phyloP scores from a whole-genome alignment of 2,797 vertebrate species.

The Eulemur albifrons region DNA sequence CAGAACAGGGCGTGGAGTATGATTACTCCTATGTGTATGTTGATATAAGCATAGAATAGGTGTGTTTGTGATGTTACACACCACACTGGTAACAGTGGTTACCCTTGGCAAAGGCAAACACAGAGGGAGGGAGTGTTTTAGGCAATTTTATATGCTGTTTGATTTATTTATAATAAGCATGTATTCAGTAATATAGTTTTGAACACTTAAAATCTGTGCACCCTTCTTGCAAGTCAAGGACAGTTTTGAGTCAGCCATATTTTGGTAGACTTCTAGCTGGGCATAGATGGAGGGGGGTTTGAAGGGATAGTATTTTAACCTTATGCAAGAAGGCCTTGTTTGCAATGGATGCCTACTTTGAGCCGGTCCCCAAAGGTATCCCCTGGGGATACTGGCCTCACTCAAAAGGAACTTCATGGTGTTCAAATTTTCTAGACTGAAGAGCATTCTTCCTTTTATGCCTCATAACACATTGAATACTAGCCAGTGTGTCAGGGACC shows the following conservation, averaged over 20 bases:
- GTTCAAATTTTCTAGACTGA: background rate
- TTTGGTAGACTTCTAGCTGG: background rate
- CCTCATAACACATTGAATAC: background rate
- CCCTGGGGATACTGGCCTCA: background rate
- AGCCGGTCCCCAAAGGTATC: background rate
- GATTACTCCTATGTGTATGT: accelerated
- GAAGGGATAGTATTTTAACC: background rate
- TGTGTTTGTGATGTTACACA: background rate
- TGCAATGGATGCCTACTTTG: background rate
- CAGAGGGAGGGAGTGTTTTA: background rate
- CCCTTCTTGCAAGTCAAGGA: background rate
- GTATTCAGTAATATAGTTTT: background rate
- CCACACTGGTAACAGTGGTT: background rate
- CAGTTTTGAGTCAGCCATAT: background rate
- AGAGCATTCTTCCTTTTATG: background rate
- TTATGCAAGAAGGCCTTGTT: background rate
- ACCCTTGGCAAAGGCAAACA: background rate
- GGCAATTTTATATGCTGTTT: background rate
- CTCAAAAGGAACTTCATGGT: background rate
- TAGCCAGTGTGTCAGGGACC: background rate
- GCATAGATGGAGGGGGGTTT: background rate
- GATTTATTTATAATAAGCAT: background rate
- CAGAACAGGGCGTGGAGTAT: background rate
- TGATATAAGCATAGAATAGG: background rate
- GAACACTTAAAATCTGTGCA: background rate